These are phyloP conservation scores for Eulemur macaco DNA, from an alignment of 2,113 vertebrate genomes.

Conservation along the genomic window DNA sequence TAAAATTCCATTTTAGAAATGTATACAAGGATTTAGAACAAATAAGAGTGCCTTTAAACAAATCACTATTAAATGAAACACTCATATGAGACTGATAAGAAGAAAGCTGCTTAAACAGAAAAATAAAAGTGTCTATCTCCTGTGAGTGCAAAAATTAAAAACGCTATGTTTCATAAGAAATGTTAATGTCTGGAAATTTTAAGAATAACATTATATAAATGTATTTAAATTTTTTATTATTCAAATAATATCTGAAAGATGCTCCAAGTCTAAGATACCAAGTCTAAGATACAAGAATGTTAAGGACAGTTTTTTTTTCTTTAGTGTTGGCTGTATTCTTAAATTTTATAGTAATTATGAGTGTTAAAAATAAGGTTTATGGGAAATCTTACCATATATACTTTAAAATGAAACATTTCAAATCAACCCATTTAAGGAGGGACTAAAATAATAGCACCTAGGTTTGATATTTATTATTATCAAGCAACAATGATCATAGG, in stretches of 20 bases:
- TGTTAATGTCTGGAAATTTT: not conserved
- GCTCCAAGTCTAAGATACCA: not conserved
- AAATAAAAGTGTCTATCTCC: not conserved
- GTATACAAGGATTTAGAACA: not conserved
- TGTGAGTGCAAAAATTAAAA: not conserved
- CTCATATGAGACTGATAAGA: not conserved
- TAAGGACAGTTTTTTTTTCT: not conserved
- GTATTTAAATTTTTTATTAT: not conserved
- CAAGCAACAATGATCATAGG: not conserved
- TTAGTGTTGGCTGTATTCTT: not conserved
- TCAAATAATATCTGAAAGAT: slow-evolving; percentile 9
- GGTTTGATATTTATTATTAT: not conserved
- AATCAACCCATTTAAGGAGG: not conserved
- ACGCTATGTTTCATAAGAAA: not conserved
- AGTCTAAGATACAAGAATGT: not conserved
- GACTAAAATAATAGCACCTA: not conserved
- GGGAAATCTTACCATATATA: not conserved
- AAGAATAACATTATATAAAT: slow-evolving; percentile 6
- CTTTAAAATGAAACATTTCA: not conserved
- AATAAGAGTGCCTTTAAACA: not conserved
- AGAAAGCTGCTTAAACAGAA: not conserved
- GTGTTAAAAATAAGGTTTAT: not conserved
- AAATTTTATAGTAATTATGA: slow-evolving; percentile 7
- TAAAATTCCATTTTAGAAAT: slow-evolving; percentile 14
- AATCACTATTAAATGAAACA: not conserved